These are phyloP conservation scores for Cryptotis parvus DNA, from an alignment of 2,113 vertebrate species.

Conservation along the genomic window DNA sequence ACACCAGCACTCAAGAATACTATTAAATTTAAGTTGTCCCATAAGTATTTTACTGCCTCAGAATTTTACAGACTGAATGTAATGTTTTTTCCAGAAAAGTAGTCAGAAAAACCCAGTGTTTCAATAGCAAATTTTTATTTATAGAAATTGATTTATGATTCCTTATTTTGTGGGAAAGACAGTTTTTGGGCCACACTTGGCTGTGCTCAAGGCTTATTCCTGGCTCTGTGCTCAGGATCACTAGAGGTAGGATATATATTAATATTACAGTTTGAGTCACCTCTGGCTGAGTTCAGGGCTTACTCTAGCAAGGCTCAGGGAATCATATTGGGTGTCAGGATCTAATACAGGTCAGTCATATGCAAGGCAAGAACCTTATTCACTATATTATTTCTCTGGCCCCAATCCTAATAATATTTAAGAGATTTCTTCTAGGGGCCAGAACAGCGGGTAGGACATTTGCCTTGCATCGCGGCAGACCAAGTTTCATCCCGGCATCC, in stretches of 20 bases:
- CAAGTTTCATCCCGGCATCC: too few relatives aligned
- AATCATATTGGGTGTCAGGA: too few relatives aligned
- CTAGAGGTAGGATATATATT: too few relatives aligned
- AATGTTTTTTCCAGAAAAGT: neutral
- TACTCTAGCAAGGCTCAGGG: too few relatives aligned
- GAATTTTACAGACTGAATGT: constrained; percentile 22
- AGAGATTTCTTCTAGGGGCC: neutral
- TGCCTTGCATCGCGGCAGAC: too few relatives aligned
- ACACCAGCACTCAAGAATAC: neutral
- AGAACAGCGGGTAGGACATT: too few relatives aligned
- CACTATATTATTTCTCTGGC: too few relatives aligned
- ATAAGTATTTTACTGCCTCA: constrained; percentile 48
- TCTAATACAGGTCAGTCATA: too few relatives aligned
- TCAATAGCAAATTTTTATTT: constrained; percentile 56
- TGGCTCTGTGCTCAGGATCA: too few relatives aligned
- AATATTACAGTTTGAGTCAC: neutral
- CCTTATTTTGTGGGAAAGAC: too few relatives aligned
- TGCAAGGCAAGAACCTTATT: too few relatives aligned
- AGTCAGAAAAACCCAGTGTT: constrained; percentile 33
- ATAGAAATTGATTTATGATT: neutral
- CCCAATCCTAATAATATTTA: constrained; percentile 45
- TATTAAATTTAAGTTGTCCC: constrained; percentile 41
- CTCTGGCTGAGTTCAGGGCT: too few relatives aligned
- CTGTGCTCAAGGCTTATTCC: neutral
- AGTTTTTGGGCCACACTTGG: neutral